Evolutionary conservation across 2,888 invertebrate species (phyloP), one percentile per base, ranked within the genome.

Genomic region (Lucinisca nassula): DNA sequence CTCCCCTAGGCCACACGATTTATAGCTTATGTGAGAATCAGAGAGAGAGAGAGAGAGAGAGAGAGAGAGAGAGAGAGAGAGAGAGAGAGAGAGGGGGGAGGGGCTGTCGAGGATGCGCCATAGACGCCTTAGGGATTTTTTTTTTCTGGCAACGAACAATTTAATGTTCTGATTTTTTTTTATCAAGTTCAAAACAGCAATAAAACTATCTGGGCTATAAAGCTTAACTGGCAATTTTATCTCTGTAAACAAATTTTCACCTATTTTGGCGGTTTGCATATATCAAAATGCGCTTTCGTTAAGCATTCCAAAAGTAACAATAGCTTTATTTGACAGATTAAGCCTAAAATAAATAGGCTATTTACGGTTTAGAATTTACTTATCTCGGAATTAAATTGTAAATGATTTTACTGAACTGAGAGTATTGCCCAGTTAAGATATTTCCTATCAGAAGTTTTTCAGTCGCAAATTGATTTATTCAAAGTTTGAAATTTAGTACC

Each of bases 261-360:
- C 61, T 8, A 61, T 67, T 35, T 67, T 24, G 67, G 67, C 67
- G 67, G 67, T 67, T 67, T 67, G 67, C 32, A 67, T 30, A 35
- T 21, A 67, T 67, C 35, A 67, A 67, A 67, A 67, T 1, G 1
- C 35, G 35, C 17, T 67, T 67, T 67, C 12, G 35, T 35, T 67
- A 67, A 67, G 67, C 67, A 21, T 17, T 35, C 35, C 67, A 35
- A 61, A 67, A 67, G 2, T 67, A 67, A 35, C 67, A 67, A 67
- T 35, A 1, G 32, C 17, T 35, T 12, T 67, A 61, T 61, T 61
- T 61, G 61, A 21, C 61, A 61, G 24, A 6, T 61, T 35, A 67
- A 35, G 10, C 67, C 67, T 35, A 35, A 35, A 67, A 67, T 67
- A 67, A 67, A 67, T 35, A 67, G 21, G 35, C 67, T 35, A 67